These are phyloP conservation scores for Dicycla oo DNA, from an alignment of 2,888 invertebrate genomes.

Conservation along the genomic window DNA sequence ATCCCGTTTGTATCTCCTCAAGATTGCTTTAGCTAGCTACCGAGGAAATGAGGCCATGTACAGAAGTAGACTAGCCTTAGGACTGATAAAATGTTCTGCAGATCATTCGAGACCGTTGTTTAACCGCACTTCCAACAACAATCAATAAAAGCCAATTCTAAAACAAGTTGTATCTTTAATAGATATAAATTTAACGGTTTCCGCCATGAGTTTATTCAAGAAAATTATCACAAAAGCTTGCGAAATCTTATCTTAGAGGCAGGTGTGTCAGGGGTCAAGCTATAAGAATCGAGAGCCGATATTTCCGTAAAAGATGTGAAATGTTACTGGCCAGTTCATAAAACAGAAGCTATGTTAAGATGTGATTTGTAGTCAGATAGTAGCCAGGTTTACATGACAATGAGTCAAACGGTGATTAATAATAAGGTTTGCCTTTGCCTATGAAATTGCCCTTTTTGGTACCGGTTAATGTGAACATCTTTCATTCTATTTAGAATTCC, in stretches of 20 bases:
- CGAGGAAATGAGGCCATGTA: constrained; percentile 38
- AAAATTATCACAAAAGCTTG: constrained; percentile 38
- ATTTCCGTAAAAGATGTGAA: constrained; percentile 26
- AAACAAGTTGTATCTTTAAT: constrained; percentile 30
- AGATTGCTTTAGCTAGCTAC: constrained; percentile 43
- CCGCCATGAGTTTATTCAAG: constrained; percentile 24
- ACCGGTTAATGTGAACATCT: too few species aligned
- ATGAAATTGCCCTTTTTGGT: too few species aligned
- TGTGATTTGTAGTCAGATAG: not conserved
- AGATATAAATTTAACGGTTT: constrained; percentile 39
- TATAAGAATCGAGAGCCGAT: constrained; percentile 30
- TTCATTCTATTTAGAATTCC: too few species aligned
- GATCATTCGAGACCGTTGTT: constrained; percentile 38
- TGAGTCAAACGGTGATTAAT: too few species aligned
- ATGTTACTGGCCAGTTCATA: not conserved
- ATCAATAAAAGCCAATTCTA: constrained; percentile 47
- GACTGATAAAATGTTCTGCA: constrained; percentile 35
- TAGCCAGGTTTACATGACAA: not conserved
- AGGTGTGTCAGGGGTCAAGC: constrained; percentile 33
- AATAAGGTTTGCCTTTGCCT: too few species aligned
- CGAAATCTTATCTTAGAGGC: constrained; percentile 30
- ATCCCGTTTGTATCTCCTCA: constrained; percentile 50
- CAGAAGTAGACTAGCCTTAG: constrained; percentile 44
- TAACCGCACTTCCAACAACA: constrained; percentile 42
- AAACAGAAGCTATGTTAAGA: constrained; percentile 1